phyloP scores from a whole-genome alignment of 2,888 invertebrate genomes.

The Caenorhabditis uteleia region DNA sequence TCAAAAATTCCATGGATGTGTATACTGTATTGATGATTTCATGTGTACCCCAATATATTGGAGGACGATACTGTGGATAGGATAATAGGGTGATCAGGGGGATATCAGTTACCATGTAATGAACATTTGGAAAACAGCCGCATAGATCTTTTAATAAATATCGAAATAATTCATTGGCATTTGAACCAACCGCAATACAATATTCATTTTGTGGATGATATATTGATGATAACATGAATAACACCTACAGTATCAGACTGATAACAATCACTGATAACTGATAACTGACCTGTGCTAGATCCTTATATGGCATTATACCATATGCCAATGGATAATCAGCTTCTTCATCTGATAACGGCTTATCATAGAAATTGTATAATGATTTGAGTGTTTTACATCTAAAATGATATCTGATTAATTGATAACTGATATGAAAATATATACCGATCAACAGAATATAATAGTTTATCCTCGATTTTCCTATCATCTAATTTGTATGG shows the following conservation, averaged over 20 bases:
- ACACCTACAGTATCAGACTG: conserved; percentile 36
- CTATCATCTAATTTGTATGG: conserved; percentile 1
- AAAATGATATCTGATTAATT: neutral
- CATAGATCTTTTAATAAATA: conserved; percentile 36
- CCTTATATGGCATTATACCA: conserved; percentile 37
- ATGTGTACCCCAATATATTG: conserved; percentile 40
- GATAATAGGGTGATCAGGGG: neutral
- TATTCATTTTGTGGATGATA: conserved; percentile 64
- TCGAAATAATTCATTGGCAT: conserved; percentile 41
- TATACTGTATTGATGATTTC: conserved; percentile 48
- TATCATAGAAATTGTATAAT: conserved; percentile 14
- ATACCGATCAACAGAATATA: conserved; percentile 5
- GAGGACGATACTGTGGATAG: conserved; percentile 35
- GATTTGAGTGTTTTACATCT: conserved; percentile 26
- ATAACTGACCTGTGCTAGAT: conserved; percentile 34
- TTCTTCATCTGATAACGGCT: conserved; percentile 32
- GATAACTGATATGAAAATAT: neutral
- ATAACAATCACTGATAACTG: neutral
- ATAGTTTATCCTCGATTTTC: conserved; percentile 14
- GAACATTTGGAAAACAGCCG: conserved; percentile 55
- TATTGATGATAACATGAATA: conserved; percentile 53
- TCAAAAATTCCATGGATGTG: conserved; percentile 35
- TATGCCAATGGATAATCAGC: conserved; percentile 34
- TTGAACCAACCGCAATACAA: conserved; percentile 57
- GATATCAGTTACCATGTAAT: conserved; percentile 46